Evolutionary conservation across 2,797 vertebrate genomes (phyloP), one percentile per base, ranked within the genome.

Genomic region (Oreochromis mossambicus): DNA sequence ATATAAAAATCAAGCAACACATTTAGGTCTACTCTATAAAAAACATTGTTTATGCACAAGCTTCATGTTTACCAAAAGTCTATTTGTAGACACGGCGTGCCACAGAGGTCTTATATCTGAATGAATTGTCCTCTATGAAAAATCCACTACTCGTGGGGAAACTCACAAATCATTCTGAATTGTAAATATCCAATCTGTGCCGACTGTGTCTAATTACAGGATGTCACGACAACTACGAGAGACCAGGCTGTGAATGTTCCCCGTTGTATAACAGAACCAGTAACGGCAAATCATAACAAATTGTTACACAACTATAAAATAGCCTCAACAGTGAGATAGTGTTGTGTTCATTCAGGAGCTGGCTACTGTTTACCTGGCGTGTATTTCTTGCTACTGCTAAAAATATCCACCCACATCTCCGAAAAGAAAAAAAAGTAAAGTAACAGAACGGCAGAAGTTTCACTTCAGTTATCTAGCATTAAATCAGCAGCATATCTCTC

Each of bases 11-110:
- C 83, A 88, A 90, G 85, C 80, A 84, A 80, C 91, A 91, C 80
- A 92, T 94, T 95, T 94, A 92, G 88, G 78, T 82, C 68, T 14
- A 51, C 86, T 92, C 91, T 93, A 93, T 93, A 92, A 95, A 94
- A 95, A 94, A 82, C 76, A 81, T 78, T 92, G 92, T 94, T 95
- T 94, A 88, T 75, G 85, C 76, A 54, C 92, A 89, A 83, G 90
- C 83, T 82, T 78, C 68, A 88, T 93, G 92, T 96, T 95, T 94
- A 94, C 92, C 78, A 26, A 93, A 88, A 84, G 80, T 51, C 86
- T 92, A 93, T 93, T 94, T 92, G 86, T 36, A 81, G 90, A 89
- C 79, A 86, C 38, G 63, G 82, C 36, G 61, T 70, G 89, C 93
- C 90, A 51, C 92, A 90, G 86, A 87, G 56, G 76, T 86, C 89